phyloP scores from a whole-genome alignment of 2,113 vertebrate genomes.

The Callithrix jacchus region DNA sequence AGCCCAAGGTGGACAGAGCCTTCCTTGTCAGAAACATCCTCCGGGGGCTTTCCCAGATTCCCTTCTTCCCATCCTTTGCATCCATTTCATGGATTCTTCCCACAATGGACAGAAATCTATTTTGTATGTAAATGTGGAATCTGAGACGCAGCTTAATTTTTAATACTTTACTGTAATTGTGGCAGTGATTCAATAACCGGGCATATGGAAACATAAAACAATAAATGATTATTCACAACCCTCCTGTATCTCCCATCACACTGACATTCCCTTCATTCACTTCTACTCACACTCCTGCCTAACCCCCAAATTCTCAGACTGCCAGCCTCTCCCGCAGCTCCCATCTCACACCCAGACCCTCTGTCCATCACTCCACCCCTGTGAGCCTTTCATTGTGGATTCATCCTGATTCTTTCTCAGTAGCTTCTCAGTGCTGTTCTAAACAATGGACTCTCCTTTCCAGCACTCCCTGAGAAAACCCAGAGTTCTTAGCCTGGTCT shows the following conservation, averaged over 20 bases:
- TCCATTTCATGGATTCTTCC: neutral
- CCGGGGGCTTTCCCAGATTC: neutral
- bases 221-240: neutral
- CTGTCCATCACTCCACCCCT: neutral
- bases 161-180: slow-evolving; percentile 12
- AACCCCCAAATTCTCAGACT: neutral
- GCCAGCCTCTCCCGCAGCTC: too few species aligned
- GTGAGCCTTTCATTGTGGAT: neutral
- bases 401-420: neutral
- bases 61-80: neutral
- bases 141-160: neutral
- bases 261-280: neutral
- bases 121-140: neutral
- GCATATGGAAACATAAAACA: neutral
- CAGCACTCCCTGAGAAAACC: neutral
- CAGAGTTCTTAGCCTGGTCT: neutral
- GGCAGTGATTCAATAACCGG: neutral
- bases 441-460: neutral
- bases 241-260: neutral
- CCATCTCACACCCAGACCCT: neutral
- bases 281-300: neutral
- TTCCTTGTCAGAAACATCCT: neutral
- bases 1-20: neutral
- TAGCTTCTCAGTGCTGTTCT: neutral
- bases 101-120: neutral